A percentile compares a stretch with the other conserved stretches of the same genome.
Conservation (phyloP, 2,113 vertebrate species). For the Nanorana parkeri region DNA sequence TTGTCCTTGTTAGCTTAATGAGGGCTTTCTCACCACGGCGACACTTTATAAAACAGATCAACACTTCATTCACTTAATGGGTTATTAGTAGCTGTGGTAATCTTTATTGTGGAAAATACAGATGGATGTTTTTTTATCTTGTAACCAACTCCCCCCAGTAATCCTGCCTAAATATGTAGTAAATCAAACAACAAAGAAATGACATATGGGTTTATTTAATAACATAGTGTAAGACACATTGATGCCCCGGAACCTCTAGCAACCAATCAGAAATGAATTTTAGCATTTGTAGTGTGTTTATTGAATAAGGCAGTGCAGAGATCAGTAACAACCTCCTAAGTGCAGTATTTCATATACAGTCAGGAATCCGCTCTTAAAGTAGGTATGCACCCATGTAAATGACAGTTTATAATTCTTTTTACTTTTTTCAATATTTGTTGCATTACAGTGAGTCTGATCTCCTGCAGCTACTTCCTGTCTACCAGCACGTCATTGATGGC, state of each 20-base stretch:
- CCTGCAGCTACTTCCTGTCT: no score
- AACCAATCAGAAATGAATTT: no score
- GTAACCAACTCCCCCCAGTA: slow-evolving; percentile 11
- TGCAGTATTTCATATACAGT: no score
- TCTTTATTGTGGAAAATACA: slow-evolving; percentile 47
- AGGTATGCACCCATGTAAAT: no score
- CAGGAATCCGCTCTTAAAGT: no score
- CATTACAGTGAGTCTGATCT: no score
- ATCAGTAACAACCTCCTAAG: no score
- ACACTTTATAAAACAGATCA: slow-evolving; percentile 49
- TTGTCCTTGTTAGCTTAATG: slow-evolving; percentile 57
- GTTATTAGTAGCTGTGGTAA: slow-evolving; percentile 51
- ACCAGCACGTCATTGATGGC: no score
- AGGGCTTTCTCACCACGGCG: slow-evolving; percentile 39
- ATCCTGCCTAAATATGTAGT: slow-evolving; percentile 31
- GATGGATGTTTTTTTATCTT: slow-evolving; percentile 36
- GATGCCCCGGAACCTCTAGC: not conserved
- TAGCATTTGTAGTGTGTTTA: no score
- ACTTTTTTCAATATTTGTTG: no score
- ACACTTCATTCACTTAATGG: slow-evolving; percentile 53
- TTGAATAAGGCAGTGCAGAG: no score
- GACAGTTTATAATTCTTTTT: no score
- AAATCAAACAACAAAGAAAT: slow-evolving; percentile 16
- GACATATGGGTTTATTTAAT: not conserved
- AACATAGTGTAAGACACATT: not conserved